These are phyloP conservation scores for Ditula angustiorana DNA, from an alignment of 2,888 invertebrate species.

Conservation along the genomic window DNA sequence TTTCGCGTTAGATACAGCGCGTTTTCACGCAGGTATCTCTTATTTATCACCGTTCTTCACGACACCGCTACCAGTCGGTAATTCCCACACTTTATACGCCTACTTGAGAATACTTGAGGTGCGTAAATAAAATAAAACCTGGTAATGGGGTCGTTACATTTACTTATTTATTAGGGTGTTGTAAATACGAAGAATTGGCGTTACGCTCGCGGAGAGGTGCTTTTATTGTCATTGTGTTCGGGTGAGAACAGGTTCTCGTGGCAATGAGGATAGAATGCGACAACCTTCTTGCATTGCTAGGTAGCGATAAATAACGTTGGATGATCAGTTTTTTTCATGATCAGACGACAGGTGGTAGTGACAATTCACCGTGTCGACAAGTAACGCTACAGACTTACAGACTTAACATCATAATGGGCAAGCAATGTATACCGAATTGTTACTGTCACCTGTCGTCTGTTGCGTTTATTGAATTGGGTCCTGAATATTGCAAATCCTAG, in stretches of 20 bases:
- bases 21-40: conserved; percentile 38
- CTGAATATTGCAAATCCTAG: no score
- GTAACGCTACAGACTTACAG: no score
- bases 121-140: conserved; percentile 76
- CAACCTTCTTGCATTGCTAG: not conserved
- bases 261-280: conserved; percentile 8
- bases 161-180: conserved; percentile 62
- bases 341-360: no score
- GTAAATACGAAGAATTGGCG: conserved; percentile 51
- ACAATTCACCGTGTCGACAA: no score
- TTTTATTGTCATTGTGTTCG: conserved; percentile 36
- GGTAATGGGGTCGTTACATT: conserved; percentile 67
- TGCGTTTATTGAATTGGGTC: no score
- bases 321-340: not conserved
- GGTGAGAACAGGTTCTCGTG: conserved; percentile 2
- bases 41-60: conserved; percentile 58
- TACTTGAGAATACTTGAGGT: conserved; percentile 66
- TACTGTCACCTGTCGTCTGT: no score
- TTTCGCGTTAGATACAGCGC: conserved; percentile 9
- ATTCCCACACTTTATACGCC: conserved; percentile 73
- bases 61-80: conserved; percentile 61
- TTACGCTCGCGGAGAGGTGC: conserved; percentile 38
- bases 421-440: no score
- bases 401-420: no score
- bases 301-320: not conserved